These are phyloP conservation scores for Lipotes vexillifer DNA, from an alignment of 2,113 vertebrate genomes.

Conservation along the genomic window DNA sequence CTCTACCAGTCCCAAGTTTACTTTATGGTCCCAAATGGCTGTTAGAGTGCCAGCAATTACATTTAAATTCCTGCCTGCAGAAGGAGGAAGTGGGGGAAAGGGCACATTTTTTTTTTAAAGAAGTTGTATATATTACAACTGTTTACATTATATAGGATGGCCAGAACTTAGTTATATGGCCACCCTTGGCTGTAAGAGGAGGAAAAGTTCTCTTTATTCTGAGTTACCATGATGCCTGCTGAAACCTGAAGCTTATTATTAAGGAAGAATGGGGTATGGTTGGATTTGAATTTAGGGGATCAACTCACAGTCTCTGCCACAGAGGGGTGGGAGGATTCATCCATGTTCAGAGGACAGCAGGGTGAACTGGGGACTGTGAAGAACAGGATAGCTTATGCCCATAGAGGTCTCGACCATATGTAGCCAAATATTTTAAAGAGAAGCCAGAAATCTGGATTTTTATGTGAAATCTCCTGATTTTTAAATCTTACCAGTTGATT, in stretches of 20 bases:
- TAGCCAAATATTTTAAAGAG: not conserved
- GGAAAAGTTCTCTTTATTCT: not conserved
- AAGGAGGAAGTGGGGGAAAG: not conserved
- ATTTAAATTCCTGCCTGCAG: not conserved
- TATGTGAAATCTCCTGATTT: not conserved
- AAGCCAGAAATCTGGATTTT: constrained; percentile 2
- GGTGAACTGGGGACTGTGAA: not conserved
- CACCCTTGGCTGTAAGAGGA: not conserved
- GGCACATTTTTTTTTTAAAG: not conserved
- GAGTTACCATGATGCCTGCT: not conserved
- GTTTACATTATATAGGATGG: not conserved
- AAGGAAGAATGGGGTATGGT: not conserved
- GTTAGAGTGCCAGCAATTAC: not conserved
- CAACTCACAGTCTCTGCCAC: not conserved
- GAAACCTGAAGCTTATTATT: not conserved
- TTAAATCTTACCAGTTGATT: constrained; percentile 16
- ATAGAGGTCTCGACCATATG: not conserved
- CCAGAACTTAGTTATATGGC: not conserved
- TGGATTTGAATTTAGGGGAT: not conserved
- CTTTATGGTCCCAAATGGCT: not conserved
- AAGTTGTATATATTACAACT: not conserved
- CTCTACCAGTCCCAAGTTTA: not conserved
- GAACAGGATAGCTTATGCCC: not conserved
- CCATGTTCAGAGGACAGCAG: not conserved
- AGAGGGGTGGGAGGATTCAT: not conserved